A percentile compares a stretch with the other conserved stretches of the same genome.
These are phyloP conservation scores for Lophochroa leadbeateri DNA, from an alignment of 2,113 vertebrate species.

Conservation along the genomic window DNA sequence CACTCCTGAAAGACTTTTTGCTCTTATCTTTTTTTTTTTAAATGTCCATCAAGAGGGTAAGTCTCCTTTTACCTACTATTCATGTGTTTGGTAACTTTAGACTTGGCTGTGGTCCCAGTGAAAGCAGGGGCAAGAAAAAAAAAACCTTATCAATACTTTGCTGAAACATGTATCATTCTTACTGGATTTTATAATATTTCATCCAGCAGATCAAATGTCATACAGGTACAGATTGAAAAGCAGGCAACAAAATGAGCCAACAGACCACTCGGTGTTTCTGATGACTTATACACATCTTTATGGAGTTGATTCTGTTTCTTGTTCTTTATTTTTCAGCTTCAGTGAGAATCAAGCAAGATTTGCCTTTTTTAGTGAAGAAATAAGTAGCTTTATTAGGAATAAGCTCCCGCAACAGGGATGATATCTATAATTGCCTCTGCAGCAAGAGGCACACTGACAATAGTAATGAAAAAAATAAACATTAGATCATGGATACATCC, in stretches of 20 bases:
- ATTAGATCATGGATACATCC: background rate
- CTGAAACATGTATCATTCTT: background rate
- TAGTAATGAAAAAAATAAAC: background rate
- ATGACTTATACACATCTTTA: background rate
- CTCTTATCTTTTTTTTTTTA: background rate
- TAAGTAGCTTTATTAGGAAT: background rate
- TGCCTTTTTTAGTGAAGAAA: background rate
- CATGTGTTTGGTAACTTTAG: slow-evolving; percentile 15
- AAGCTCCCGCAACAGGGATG: background rate
- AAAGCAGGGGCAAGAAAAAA: background rate
- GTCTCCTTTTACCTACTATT: background rate
- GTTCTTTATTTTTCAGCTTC: background rate
- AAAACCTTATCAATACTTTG: background rate
- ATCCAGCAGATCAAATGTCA: slow-evolving; percentile 18
- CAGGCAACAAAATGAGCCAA: background rate
- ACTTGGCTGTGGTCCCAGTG: slow-evolving; percentile 21
- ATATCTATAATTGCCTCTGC: background rate
- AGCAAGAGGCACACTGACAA: background rate
- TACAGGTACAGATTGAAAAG: background rate
- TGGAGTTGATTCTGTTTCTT: background rate
- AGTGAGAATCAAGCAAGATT: background rate
- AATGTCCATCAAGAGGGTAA: background rate
- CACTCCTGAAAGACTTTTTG: background rate
- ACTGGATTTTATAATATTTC: slow-evolving; percentile 2
- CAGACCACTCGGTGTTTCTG: background rate